A percentile compares a stretch with the other conserved stretches of the same genome.
Conservation (phyloP, 64 coral and sea anemone genomes). For the Stichodactyla helianthus region DNA sequence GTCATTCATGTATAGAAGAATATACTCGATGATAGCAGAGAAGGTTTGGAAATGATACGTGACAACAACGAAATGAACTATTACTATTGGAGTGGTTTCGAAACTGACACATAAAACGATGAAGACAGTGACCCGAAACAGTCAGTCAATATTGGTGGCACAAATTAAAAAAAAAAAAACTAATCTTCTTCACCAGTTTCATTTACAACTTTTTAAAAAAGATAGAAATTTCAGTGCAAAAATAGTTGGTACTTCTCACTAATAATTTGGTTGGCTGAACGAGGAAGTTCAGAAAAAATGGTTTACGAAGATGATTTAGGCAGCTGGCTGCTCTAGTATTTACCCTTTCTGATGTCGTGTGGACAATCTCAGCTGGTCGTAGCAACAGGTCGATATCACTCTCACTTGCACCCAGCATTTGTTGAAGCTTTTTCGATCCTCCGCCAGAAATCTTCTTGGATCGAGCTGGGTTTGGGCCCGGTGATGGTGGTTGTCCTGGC, state of each 20-base stretch:
- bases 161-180: no score
- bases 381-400: conserved; percentile 94
- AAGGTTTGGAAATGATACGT: not conserved
- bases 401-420: conserved; percentile 94
- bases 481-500: conserved; percentile 45
- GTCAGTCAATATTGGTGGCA: no score
- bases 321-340: not conserved
- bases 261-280: not conserved
- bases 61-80: not conserved
- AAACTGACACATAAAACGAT: no score
- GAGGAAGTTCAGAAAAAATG: not conserved
- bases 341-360: conserved; percentile 58
- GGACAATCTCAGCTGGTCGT: conserved; percentile 71
- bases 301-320: not conserved
- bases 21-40: not conserved
- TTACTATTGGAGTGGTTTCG: no score
- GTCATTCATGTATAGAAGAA: not conserved
- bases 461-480: conserved; percentile 42
- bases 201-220: no score
- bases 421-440: conserved; percentile 90
- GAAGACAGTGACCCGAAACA: no score
- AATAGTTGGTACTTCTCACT: not conserved
- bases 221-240: no score
- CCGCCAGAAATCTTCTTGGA: conserved; percentile 69
- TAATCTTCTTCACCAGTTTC: no score